Percentiles rank a stretch among this genome's conserved stretches.
phyloP scores from a whole-genome alignment of 2,113 vertebrate genomes.

The Mugil cephalus region DNA sequence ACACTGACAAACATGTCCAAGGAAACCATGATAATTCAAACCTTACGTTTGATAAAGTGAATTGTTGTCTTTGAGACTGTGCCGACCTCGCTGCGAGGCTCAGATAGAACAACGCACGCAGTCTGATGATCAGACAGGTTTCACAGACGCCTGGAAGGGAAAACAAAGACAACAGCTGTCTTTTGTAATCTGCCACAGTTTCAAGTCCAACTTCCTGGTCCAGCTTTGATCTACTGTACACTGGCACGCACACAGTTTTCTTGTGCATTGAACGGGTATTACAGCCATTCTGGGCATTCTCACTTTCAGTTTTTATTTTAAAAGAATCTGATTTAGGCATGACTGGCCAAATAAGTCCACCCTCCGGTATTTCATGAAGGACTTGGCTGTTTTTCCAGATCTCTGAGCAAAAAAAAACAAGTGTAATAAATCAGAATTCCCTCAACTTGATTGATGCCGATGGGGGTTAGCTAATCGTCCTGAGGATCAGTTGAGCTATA shows the following conservation, averaged over 20 bases:
- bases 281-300: slow-evolving; percentile 1
- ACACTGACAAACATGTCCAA: too few species aligned
- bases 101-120: neutral
- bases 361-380: neutral
- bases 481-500: neutral
- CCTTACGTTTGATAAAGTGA: neutral
- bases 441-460: neutral
- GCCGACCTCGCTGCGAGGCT: neutral
- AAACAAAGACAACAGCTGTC: neutral
- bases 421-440: neutral
- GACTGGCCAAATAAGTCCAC: neutral
- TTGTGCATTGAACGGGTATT: neutral
- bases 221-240: neutral
- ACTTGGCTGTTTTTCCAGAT: neutral
- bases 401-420: neutral
- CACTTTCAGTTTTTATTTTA: slow-evolving; percentile 28
- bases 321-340: neutral
- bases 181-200: slow-evolving; percentile 16
- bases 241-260: neutral
- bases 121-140: slow-evolving; percentile 3
- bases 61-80: neutral
- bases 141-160: neutral
- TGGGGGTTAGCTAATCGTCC: neutral
- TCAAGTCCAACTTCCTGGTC: slow-evolving; percentile 1
- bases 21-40: too few species aligned